Percentiles rank a stretch among this genome's conserved stretches.
Evolutionary conservation across 30 jellyfish, hydroid and myxozoan species (phyloP).

Genomic region (Hydra vulgaris): DNA sequence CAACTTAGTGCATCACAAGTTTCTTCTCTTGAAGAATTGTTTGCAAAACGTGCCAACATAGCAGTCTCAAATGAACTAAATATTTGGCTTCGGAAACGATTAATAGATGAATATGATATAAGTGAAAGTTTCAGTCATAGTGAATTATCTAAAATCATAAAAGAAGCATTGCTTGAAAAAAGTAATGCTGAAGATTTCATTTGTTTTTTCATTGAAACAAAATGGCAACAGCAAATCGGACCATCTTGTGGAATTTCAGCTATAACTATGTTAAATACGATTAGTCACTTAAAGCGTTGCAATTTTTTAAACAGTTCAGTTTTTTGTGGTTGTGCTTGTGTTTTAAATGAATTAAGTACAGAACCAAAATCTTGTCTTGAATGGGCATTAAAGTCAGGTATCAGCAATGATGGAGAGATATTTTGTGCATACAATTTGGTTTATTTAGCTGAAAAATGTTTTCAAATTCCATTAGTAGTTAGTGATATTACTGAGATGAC

Average conservation of each 20-base stretch:
- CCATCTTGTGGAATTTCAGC: slow-evolving; percentile 45
- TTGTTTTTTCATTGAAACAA: slow-evolving; percentile 8
- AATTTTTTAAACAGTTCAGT: not conserved
- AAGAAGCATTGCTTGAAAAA: not conserved
- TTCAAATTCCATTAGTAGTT: not conserved
- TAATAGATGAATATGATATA: slow-evolving; percentile 6
- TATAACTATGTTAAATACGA: slow-evolving; percentile 16
- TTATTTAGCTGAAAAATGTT: not conserved
- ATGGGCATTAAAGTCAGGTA: slow-evolving; percentile 25
- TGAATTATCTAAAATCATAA: not conserved
- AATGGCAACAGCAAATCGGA: slow-evolving; percentile 44
- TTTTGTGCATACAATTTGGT: slow-evolving; percentile 35
- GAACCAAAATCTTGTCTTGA: slow-evolving; percentile 18
- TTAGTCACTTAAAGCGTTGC: not conserved
- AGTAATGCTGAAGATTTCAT: not conserved
- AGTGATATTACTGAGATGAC: slow-evolving; percentile 6
- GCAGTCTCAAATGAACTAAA: not conserved
- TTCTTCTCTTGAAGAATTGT: slow-evolving; percentile 24
- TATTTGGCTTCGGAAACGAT: slow-evolving; percentile 30
- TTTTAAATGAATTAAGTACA: not conserved
- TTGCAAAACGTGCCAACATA: slow-evolving; percentile 29
- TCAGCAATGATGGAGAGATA: slow-evolving; percentile 39
- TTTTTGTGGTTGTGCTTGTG: slow-evolving; percentile 4
- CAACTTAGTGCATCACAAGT: slow-evolving; percentile 23
- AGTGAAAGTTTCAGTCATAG: not conserved